Evolutionary conservation across 2,797 vertebrate genomes (phyloP).

Genomic region (Smutsia gigantea): DNA sequence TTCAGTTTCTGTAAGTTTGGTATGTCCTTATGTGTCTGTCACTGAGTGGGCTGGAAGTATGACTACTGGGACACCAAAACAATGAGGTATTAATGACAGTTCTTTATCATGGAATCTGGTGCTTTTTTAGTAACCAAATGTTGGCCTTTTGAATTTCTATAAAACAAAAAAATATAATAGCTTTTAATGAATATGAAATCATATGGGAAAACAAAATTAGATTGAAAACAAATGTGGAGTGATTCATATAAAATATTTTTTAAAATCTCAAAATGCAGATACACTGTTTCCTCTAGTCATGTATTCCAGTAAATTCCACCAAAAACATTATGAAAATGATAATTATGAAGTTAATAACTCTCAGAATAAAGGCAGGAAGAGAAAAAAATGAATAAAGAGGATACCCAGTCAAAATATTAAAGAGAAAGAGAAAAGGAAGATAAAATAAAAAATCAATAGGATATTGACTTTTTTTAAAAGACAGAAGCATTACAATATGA

Average conservation of each 20-base stretch:
- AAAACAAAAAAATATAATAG: not conserved
- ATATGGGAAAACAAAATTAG: not conserved
- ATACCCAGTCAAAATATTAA: not conserved
- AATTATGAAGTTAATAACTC: not conserved
- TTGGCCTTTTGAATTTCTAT: not conserved
- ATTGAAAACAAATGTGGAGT: not conserved
- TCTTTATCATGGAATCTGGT: not conserved
- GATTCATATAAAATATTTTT: constrained; percentile 37
- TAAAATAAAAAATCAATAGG: constrained; percentile 10
- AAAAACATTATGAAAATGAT: not conserved
- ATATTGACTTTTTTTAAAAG: not conserved
- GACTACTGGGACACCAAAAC: not conserved
- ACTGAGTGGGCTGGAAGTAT: not conserved
- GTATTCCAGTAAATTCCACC: not conserved
- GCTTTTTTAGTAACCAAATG: not conserved
- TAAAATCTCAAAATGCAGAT: not conserved
- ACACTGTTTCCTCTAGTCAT: not conserved
- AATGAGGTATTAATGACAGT: not conserved
- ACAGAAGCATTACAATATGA: not conserved
- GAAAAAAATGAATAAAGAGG: not conserved
- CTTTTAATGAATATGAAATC: constrained; percentile 23
- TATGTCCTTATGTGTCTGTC: not conserved
- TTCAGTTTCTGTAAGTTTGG: not conserved
- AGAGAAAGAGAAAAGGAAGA: not conserved
- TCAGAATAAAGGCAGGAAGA: not conserved